Percentiles rank a stretch among this genome's conserved stretches.
These are phyloP conservation scores for Trissoscelio sp. DNA, from an alignment of 2,888 invertebrate species.

Conservation along the genomic window DNA sequence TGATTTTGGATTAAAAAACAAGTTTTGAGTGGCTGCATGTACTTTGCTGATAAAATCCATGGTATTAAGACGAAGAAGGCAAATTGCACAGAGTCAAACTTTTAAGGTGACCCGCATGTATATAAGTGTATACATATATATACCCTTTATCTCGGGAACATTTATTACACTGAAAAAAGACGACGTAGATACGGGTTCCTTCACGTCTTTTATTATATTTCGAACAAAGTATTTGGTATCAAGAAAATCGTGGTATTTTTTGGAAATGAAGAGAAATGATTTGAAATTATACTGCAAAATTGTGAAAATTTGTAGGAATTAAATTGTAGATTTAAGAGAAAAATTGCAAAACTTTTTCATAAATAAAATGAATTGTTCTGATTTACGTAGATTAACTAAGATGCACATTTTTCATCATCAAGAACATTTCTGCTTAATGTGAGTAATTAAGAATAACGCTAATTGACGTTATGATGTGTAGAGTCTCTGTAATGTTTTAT, in stretches of 20 bases:
- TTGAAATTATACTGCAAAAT: too few species aligned
- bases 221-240: conserved; percentile 30
- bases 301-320: too few species aligned
- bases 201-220: conserved; percentile 29
- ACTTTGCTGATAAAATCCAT: neutral
- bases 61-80: neutral
- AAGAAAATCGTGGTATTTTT: neutral
- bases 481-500: conserved; percentile 9
- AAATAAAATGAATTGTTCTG: neutral
- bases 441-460: conserved; percentile 29
- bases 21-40: neutral
- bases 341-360: neutral
- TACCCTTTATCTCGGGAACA: conserved; percentile 35
- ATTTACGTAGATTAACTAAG: neutral
- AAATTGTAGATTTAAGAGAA: neutral
- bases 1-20: neutral
- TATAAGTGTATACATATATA: conserved; percentile 1
- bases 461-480: conserved; percentile 20
- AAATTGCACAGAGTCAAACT: conserved; percentile 2
- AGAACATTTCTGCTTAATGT: neutral
- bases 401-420: conserved; percentile 23
- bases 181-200: conserved; percentile 30
- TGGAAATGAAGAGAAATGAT: too few species aligned
- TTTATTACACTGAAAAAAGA: conserved; percentile 21
- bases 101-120: conserved; percentile 28